Percentiles rank a stretch among this genome's conserved stretches.
Evolutionary conservation across 2,797 vertebrate genomes (phyloP).

Genomic region (Cuniculus paca): DNA sequence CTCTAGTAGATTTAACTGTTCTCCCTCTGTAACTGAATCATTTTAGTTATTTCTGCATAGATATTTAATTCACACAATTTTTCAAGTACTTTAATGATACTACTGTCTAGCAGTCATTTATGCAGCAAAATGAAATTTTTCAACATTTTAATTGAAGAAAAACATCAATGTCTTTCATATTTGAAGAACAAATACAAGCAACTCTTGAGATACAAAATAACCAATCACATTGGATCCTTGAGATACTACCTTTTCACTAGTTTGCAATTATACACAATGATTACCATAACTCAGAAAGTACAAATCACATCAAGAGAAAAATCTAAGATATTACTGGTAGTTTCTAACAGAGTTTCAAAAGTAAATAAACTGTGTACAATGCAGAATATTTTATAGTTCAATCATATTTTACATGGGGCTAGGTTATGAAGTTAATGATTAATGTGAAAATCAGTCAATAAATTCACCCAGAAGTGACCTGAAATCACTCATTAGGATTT

Average conservation of each 20-base stretch:
- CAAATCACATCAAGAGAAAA: neutral
- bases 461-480: neutral
- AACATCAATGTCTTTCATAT: neutral
- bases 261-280: constrained; percentile 54
- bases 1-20: neutral
- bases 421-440: neutral
- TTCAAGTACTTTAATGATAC: neutral
- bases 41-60: neutral
- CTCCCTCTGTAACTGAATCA: neutral
- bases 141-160: constrained; percentile 50
- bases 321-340: neutral
- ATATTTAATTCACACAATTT: neutral
- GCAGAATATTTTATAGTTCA: neutral
- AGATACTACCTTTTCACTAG: constrained; percentile 34
- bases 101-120: neutral
- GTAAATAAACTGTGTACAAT: neutral
- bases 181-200: neutral
- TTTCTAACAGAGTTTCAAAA: constrained; percentile 20
- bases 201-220: neutral
- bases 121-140: neutral
- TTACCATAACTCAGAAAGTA: neutral
- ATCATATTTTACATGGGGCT: neutral
- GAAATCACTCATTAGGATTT: neutral
- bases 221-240: constrained; percentile 8
- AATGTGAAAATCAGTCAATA: constrained; percentile 39